Percentiles rank a stretch among this genome's conserved stretches.
Evolutionary conservation across 2,888 invertebrate genomes (phyloP).

Genomic region (Eugnorisma glareosa): DNA sequence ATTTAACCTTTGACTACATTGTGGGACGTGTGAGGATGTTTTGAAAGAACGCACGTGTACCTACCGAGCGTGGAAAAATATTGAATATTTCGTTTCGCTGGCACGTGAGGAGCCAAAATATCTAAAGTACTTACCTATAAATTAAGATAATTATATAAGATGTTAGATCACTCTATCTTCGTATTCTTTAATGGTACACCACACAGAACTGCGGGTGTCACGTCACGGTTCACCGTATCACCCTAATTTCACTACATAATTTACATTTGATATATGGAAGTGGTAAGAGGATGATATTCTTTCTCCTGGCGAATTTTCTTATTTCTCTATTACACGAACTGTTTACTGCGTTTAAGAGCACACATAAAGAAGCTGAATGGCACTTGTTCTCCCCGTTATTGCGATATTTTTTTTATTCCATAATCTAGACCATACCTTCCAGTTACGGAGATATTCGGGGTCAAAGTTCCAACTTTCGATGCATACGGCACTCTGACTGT

Average conservation of each 20-base stretch:
- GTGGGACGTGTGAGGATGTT: slow-evolving; percentile 5
- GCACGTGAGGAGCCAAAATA: background rate
- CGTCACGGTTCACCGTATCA: too few relatives aligned
- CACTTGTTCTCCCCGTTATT: too few relatives aligned
- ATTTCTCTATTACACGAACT: background rate
- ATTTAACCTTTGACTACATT: slow-evolving; percentile 36
- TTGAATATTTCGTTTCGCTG: background rate
- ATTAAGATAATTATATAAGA: background rate
- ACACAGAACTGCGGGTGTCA: too few relatives aligned
- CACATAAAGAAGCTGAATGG: too few relatives aligned
- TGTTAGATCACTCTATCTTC: background rate
- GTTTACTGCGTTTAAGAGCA: too few relatives aligned
- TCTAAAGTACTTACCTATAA: too few relatives aligned
- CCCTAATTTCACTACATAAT: too few relatives aligned
- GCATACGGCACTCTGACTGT: background rate
- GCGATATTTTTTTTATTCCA: too few relatives aligned
- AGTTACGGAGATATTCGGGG: too few relatives aligned
- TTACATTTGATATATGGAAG: too few relatives aligned
- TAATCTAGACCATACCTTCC: too few relatives aligned
- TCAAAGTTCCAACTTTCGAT: background rate
- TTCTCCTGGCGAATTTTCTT: background rate
- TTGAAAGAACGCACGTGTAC: slow-evolving; percentile 1
- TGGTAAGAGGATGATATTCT: background rate
- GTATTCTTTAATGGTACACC: too few relatives aligned
- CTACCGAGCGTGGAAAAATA: background rate